Percentiles rank a stretch among this genome's conserved stretches.
phyloP scores from a whole-genome alignment of 2,797 vertebrate species.

The Protosalanx chinensis region DNA sequence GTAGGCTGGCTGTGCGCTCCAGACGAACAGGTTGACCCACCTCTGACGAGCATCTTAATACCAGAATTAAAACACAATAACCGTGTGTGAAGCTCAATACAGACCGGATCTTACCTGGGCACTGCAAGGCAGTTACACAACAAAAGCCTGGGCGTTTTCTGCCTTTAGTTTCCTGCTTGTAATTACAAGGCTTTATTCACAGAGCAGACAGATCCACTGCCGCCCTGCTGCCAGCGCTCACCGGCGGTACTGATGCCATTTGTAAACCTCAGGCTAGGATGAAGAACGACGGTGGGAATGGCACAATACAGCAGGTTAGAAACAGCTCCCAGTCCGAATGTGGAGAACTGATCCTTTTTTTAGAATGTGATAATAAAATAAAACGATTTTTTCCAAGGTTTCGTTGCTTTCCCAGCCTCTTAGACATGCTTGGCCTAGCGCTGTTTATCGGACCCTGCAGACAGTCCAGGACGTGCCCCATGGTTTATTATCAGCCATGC shows the following conservation, averaged over 20 bases:
- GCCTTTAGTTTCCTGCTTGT: neutral
- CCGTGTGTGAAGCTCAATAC: neutral
- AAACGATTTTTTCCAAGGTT: neutral
- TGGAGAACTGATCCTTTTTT: neutral
- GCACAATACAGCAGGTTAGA: neutral
- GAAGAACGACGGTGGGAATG: neutral
- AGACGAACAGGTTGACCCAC: constrained; percentile 15
- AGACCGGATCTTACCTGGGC: neutral
- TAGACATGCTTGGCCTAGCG: neutral
- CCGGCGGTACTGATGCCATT: too few species aligned
- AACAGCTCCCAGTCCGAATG: neutral
- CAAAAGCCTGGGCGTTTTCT: neutral
- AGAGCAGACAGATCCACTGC: neutral
- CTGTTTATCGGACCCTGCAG: neutral
- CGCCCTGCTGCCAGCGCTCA: too few species aligned
- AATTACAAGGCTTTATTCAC: neutral
- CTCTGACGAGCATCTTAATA: neutral
- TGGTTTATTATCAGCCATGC: neutral
- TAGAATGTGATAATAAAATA: neutral
- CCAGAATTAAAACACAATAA: constrained; percentile 5
- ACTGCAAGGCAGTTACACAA: neutral
- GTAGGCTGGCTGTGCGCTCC: too few species aligned
- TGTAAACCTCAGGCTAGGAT: too few species aligned
- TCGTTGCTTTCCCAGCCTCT: neutral
- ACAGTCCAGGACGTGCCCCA: neutral